Conservation (phyloP, 2,888 invertebrate species). For the Mesorhabditis sp. region DNA sequence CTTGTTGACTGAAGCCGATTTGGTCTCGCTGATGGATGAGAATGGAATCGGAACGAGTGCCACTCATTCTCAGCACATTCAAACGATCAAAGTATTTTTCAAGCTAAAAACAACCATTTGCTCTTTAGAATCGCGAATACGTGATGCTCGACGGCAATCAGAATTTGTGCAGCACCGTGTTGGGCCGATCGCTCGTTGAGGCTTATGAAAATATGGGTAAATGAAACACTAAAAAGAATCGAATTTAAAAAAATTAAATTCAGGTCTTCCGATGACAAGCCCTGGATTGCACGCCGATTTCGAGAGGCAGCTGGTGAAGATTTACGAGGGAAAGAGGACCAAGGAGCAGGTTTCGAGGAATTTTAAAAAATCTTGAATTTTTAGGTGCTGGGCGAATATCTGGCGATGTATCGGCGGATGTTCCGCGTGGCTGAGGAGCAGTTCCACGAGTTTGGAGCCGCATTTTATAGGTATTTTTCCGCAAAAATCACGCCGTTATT, state of each 20-base stretch:
- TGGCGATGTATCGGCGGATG: too few species aligned
- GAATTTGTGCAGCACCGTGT: neutral
- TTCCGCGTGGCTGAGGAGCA: too few species aligned
- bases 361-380: too few species aligned
- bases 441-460: too few species aligned
- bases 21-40: constrained; percentile 96
- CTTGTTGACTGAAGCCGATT: constrained; percentile 89
- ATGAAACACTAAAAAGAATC: neutral
- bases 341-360: constrained; percentile 22
- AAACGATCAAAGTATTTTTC: constrained; percentile 76
- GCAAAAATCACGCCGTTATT: too few species aligned
- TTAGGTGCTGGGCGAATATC: too few species aligned
- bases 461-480: too few species aligned
- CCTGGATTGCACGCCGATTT: constrained; percentile 84
- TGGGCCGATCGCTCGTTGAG: constrained; percentile 55
- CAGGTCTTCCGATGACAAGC: constrained; percentile 75
- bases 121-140: constrained; percentile 39
- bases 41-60: constrained; percentile 75
- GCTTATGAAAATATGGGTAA: constrained; percentile 83
- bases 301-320: constrained; percentile 74
- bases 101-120: too few species aligned
- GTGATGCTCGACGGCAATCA: too few species aligned
- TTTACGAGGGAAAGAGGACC: constrained; percentile 47
- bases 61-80: constrained; percentile 96
- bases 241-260: neutral